Evolutionary conservation across 1,140 invertebrate species (phyloP), one percentile per base, ranked within the genome.

Genomic region (Drosophila subobscura): DNA sequence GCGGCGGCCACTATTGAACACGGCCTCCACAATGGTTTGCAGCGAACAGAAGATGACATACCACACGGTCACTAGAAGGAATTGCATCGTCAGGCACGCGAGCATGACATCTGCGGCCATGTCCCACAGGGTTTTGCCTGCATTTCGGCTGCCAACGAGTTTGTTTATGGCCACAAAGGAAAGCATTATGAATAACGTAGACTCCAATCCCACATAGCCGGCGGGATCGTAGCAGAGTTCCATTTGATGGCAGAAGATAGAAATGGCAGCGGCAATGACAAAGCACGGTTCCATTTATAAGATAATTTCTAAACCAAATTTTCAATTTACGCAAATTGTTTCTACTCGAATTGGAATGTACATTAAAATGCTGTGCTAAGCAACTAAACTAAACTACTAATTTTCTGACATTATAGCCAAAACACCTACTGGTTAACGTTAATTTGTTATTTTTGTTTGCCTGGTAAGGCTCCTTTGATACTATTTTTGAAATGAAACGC

Each of bases 161-260:
- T 71, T 71, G 1, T 68, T 5, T 25, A 71, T 4, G 7, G 10
- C 14, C 16, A 71, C 70, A 0, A 29, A 5, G 40, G 16, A 7
- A 5, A 71, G 3, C 0, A 57, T 8, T 8, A 71, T 14, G n/a
- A 71, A 71, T 0, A 71, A 4, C 0, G 16, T 25, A 0, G 53
- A 58, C 10, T 51, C 64, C 3, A 16, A 0, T 3, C 12, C 22
- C 12, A 65, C 12, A 10, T 68, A 27, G 25, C 25, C 53, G 1
- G 40, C 6, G 0, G 64, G 64, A 40, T 22, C 14, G 29, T 14
- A 46, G 10, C 22, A 45, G 3, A 68, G 14, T 0, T 22, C 40
- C 20, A 45, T 64, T 16, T 8, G 51, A 42, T 52, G 41, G 7
- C 2, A 53, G 27, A 56, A 55, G 7, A 42, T 23, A 2, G 52